Base-by-base conservation (phyloP, 2,113 vertebrate genomes). In the Sapajus apella region DNA sequence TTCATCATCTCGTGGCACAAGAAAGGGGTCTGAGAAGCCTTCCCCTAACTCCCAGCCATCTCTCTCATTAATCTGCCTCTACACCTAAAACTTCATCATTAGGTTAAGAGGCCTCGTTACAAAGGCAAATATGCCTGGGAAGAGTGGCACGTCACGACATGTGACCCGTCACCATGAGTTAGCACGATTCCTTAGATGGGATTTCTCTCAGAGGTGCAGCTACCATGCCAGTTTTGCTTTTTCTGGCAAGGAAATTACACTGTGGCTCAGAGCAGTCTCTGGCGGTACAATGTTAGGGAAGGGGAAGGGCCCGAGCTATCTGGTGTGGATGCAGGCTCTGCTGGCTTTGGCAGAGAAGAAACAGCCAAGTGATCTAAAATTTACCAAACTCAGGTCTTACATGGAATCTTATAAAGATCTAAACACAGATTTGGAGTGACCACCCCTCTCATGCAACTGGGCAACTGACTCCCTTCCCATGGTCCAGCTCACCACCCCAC, bases 131-230 rank as follows among this genome's bases (percentile, higher is more conserved):
- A n/a, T 2, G 16, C 61, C 61, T 7, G 7, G 47, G 40, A 55
- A 55, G 66, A 68, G 27, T 5, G 25, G 52, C 11, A 2, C 0
- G 1, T 13, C 1, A 50, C 12, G 16, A 3, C 12, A 0, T 64
- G 27, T 52, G 9, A 0, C 50, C 32, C 6, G 25, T 56, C 81
- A 40, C 70, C 43, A 64, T 1, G 23, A 81, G 14, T 10, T 5
- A 40, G 52, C 3, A 16, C 11, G 52, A 23, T 1, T 82, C 61
- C 3, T 21, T 16, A 32, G 80, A 37, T 14, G 35, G 20, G 47
- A 25, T 50, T 47, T 50, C 20, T 45, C 73, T 72, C 35, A 3
- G 25, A 23, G 77, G 7, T n/a, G n/a, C 47, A 84, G 72, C 10
- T 17, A 32, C 32, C 5, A 18, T 1, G 37, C 13, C n/a, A 75